Conservation (phyloP, 2,888 invertebrate species). For the Latheticus oryzae region DNA sequence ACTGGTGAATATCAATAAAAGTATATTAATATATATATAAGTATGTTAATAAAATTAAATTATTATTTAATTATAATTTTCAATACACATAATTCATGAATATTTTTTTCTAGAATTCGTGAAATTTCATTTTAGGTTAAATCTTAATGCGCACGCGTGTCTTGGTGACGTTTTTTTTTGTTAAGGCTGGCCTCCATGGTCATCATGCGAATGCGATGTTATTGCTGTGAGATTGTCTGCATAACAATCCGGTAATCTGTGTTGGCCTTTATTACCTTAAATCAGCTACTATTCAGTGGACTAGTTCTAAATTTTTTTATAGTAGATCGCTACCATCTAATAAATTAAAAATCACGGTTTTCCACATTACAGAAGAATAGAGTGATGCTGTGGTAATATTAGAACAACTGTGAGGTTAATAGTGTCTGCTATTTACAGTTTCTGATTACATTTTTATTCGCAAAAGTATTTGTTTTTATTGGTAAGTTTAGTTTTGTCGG, state of each 20-base stretch:
- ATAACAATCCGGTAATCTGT: conserved; percentile 2
- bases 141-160: conserved; percentile 8
- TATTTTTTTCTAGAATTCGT: too few species aligned
- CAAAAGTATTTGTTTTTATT: conserved; percentile 3
- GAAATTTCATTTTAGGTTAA: too few species aligned
- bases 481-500: too few species aligned
- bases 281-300: conserved; percentile 9
- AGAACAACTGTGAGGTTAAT: conserved; percentile 21
- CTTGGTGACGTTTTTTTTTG: not conserved
- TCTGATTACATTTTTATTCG: conserved; percentile 11
- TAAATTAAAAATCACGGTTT: too few species aligned
- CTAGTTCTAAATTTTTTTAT: not conserved
- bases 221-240: conserved; percentile 6
- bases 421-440: conserved; percentile 5
- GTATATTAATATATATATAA: too few species aligned
- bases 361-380: too few species aligned
- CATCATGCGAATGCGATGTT: conserved; percentile 5
- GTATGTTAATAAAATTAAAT: too few species aligned
- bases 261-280: conserved; percentile 17
- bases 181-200: conserved; percentile 21
- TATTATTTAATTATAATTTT: too few species aligned
- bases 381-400: conserved; percentile 18
- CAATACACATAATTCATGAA: too few species aligned
- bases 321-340: not conserved
- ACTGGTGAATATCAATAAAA: too few species aligned